Base-by-base conservation (phyloP, 2,113 vertebrate genomes). In the Colius striatus region DNA sequence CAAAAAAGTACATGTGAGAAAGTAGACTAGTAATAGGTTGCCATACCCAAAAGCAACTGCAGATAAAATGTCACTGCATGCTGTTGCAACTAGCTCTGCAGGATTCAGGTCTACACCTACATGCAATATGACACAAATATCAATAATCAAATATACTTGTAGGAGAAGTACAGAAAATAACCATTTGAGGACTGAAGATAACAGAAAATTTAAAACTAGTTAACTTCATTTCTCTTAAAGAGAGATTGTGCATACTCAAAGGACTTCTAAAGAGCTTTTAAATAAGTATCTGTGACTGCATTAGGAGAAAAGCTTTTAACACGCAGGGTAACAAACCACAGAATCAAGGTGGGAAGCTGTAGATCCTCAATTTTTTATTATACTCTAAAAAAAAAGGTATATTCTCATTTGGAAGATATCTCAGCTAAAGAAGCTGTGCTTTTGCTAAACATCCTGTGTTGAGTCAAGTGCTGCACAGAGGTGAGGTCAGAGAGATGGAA, bases 301-400 rank as follows among this genome's bases (percentile, higher is more conserved):
- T 70, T 25, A 22, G 53, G 68, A 93, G 79, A 86, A 90, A 86
- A 77, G 30, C 65, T 91, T 94, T 86, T 79, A 90, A 95, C 18
- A 73, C 36, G 47, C 51, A 92, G 16, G 16, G 55, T 55, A 94
- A 83, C 62, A 90, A 92, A 94, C 67, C 60, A 86, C 29, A 73
- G 62, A 68, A 90, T 76, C 22, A 72, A 90, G 21, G 25, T 1
- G 0, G 55, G 55, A 93, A 74, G 65, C 32, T 74, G 68, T 30
- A 88, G 43, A 83, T 81, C 43, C 60, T 88, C 72, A 20, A 55
- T 60, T 73, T 93, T 90, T 89, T 71, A 90, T 86, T 77, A 54
- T 23, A 36, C 57, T 63, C 63, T 88, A 77, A 88, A 80, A 89
- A n/a, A 78, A 61, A 82, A 4, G 2, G 38, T 23, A 81, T 3